Conservation (phyloP, 2,797 vertebrate genomes). For the Anas georgica region DNA sequence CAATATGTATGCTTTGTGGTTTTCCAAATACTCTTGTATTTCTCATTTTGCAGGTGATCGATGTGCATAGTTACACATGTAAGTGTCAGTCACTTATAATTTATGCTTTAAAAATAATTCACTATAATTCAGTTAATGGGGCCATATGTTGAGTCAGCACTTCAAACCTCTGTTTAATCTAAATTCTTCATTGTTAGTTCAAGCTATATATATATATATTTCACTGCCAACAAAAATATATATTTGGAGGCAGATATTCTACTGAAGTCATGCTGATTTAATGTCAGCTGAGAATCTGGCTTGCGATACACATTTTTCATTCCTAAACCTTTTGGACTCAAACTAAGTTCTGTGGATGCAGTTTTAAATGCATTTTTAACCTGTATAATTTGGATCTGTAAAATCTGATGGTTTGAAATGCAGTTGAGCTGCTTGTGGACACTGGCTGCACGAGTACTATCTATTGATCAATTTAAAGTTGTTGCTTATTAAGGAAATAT, state of each 20-base stretch:
- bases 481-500: neutral
- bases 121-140: conserved; percentile 25
- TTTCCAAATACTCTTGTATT: conserved; percentile 21
- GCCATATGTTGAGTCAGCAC: neutral
- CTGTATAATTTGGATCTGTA: neutral
- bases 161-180: neutral
- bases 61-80: neutral
- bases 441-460: neutral
- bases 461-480: neutral
- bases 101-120: conserved; percentile 21
- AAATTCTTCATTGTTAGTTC: neutral
- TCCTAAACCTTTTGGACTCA: neutral
- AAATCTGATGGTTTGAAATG: neutral
- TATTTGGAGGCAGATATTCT: neutral
- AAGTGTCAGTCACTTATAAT: conserved; percentile 2
- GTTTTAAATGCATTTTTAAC: neutral
- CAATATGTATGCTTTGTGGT: neutral
- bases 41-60: neutral
- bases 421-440: neutral
- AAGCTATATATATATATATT: neutral
- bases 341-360: neutral
- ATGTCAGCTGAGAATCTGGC: neutral
- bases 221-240: neutral
- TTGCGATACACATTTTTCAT: neutral
- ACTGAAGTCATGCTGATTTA: neutral